These are phyloP conservation scores for Crypturellus undulatus DNA, from an alignment of 2,113 vertebrate species.

Conservation along the genomic window DNA sequence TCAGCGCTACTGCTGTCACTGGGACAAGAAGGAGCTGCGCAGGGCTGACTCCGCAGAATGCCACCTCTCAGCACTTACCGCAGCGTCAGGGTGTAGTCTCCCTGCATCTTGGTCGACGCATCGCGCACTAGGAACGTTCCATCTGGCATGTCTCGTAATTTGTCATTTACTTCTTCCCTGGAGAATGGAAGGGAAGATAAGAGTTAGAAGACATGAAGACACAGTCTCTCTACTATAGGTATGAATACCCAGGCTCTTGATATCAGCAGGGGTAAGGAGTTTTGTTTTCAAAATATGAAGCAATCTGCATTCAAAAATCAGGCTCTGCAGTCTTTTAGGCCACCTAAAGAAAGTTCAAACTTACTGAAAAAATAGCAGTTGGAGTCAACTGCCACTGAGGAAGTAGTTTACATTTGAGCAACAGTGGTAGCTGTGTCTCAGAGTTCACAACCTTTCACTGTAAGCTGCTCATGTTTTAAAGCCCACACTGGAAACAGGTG, in stretches of 20 bases:
- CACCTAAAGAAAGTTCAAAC: constrained; percentile 31
- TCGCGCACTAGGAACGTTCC: constrained; percentile 96
- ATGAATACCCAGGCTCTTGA: background rate
- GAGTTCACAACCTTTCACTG: constrained; percentile 54
- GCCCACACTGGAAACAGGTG: constrained; percentile 48
- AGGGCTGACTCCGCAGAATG: background rate
- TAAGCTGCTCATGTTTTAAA: constrained; percentile 63
- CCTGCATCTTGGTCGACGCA: constrained; percentile 93
- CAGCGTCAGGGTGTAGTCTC: constrained; percentile 93
- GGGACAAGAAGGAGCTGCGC: background rate
- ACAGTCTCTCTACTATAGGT: background rate
- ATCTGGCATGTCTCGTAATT: constrained; percentile 91
- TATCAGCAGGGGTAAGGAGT: background rate
- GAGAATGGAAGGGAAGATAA: constrained; percentile 14
- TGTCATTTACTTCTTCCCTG: constrained; percentile 97
- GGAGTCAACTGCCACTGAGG: constrained; percentile 13
- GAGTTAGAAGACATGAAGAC: background rate
- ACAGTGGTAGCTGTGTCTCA: constrained; percentile 46
- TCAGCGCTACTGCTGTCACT: background rate
- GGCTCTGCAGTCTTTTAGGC: background rate
- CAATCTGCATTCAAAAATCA: background rate
- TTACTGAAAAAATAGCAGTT: constrained; percentile 36
- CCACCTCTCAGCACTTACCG: constrained; percentile 75
- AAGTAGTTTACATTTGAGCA: constrained; percentile 58
- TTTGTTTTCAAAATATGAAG: constrained; percentile 15